Base-by-base conservation (phyloP, 2,797 vertebrate genomes). In the Rhynchonycteris naso region DNA sequence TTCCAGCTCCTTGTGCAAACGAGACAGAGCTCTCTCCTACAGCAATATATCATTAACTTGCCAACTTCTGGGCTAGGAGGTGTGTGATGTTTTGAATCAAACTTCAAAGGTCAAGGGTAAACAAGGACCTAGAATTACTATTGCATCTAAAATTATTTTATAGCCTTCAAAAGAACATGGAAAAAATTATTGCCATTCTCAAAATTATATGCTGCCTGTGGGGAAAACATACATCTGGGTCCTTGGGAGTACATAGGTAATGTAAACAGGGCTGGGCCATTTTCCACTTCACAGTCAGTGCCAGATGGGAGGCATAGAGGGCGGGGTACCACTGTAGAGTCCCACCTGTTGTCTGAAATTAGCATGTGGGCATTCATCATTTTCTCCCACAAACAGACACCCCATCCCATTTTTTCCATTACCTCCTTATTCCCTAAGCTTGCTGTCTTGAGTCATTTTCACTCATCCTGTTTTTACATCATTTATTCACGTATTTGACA, bases 61-160 rank as follows among this genome's bases (percentile, higher is more conserved):
- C 95, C 95, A 95, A 71, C 91, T 84, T 96, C 90, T 92, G 74
- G 71, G 38, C 81, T 96, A 30, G 59, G 84, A 96, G 90, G 74
- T 90, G 54, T 90, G 65, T 80, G 81, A 95, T 95, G 80, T 93
- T 97, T 97, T 95, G 85, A 96, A 94, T 92, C 94, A 95, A 79
- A 97, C 93, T 97, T 96, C 92, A 96, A 96, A 97, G 90, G 92
- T 95, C 96, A 96, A 96, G 90, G 72, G 90, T 94, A 97, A 95
- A 76, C 87, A 68, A 90, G 81, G 92, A 90, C 92, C 92, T 96
- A 95, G 95, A 96, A 96, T 97, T 97, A 92, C 88, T 93, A 96
- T 65, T 92, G 92, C 96, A 95, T 93, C 95, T 96, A 97, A 97
- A 97, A 94, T 97, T 97, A 96, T 96, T 95, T 97, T 92, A 94